Evolutionary conservation across 2,888 invertebrate species (phyloP), one percentile per base, ranked within the genome.

Genomic region (Drosophila maculinotata): DNA sequence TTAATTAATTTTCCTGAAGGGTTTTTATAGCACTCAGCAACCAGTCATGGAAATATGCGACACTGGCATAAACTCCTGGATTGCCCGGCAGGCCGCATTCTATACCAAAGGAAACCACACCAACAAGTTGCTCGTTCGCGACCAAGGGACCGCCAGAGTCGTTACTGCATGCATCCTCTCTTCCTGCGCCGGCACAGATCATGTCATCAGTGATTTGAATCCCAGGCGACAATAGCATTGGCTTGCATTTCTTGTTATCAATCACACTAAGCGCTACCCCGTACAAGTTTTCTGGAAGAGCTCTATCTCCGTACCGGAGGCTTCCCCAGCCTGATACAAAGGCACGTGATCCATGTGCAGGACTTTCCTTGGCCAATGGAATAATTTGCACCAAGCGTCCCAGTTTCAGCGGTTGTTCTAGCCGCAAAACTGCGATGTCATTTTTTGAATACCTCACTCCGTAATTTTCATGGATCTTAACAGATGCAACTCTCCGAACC

Each of bases 101-200:
- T 1, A 7, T 1, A 1, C 39, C 39, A 26, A 26, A 51, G 1
- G 51, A 51, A 6, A 51, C 51, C 12, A 51, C 10, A 2, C 51
- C 51, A 30, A 39, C 30, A 14, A 51, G 51, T 3, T 30, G 7
- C 4, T 23, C 30, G n/a, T 39, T 35, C n/a, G 10, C 17, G 6
- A 39, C 39, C 20, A 51, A 28, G n/a, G 52, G 52, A 10, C 52
- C 52, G 1, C 52, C 52, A 5, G 52, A 53, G 15, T 53, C 42
- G 1, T 25, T 15, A 1, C 0, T 0, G 42, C 42, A 53, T 1
- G 42, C 6, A 33, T 25, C 52, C n/a, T 42, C 23, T 0, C 1
- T 2, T 2, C 12, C 9, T 7, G 9, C 38, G 7, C 30, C 15
- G 1, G 39, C 51, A 38, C 51, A 51, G 0, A 51, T 31, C 52